A percentile compares a stretch with the other conserved stretches of the same genome.
Conservation (phyloP, 1,140 invertebrate species). For the Sarcophaga bullata region DNA sequence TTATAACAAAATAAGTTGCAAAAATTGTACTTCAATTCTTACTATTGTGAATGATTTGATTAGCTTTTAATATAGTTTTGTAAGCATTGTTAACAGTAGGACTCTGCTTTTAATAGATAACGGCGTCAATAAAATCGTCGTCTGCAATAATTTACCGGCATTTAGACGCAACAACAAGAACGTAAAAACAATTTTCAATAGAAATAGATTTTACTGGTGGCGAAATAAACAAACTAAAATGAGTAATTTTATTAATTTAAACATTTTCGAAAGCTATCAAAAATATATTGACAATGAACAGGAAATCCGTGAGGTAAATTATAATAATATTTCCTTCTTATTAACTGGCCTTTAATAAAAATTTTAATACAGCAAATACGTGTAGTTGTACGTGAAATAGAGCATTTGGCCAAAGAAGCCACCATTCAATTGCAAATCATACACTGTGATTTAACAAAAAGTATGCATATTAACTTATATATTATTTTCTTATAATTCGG, state of each 20-base stretch:
- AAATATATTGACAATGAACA: constrained; percentile 74
- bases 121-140: no score
- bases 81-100: no score
- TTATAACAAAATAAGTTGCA: no score
- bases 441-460: constrained; percentile 71
- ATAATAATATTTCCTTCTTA: neutral
- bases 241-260: constrained; percentile 58
- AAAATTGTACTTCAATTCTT: no score
- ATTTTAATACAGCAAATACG: constrained; percentile 73
- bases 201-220: no score
- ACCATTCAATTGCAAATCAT: constrained; percentile 77
- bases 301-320: constrained; percentile 71
- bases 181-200: neutral
- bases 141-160: no score
- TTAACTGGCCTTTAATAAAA: neutral
- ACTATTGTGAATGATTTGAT: no score
- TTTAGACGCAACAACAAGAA: no score
- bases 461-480: constrained; percentile 66
- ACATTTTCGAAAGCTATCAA: constrained; percentile 74
- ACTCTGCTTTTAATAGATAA: no score
- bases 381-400: constrained; percentile 74
- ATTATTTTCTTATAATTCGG: no score
- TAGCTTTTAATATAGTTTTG: no score
- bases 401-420: constrained; percentile 76
- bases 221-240: constrained; percentile 10